These are phyloP conservation scores for Misgurnus mizolepis DNA, from an alignment of 2,113 vertebrate genomes.

Conservation along the genomic window DNA sequence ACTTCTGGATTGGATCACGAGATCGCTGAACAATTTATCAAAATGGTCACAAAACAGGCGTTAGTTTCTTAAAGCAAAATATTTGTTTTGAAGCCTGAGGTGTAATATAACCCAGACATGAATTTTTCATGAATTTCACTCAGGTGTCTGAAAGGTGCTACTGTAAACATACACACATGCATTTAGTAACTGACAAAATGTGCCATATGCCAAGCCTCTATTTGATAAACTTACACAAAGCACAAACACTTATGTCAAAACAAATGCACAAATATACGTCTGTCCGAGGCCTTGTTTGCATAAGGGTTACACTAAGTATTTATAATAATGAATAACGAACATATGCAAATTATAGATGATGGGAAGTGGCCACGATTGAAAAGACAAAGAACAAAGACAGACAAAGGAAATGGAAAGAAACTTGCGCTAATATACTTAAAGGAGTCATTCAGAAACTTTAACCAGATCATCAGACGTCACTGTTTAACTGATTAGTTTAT, in stretches of 20 bases:
- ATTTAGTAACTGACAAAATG: no score
- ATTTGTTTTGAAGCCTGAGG: no score
- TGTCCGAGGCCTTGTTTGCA: slow-evolving; percentile 36
- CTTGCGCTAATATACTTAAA: background rate
- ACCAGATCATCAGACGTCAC: no score
- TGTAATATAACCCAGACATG: no score
- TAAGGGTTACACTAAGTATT: slow-evolving; percentile 10
- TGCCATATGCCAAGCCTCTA: background rate
- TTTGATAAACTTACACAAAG: background rate
- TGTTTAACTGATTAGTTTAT: background rate
- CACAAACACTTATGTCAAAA: background rate
- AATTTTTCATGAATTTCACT: no score
- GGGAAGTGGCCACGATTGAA: background rate
- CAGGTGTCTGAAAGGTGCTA: no score
- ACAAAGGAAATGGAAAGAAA: slow-evolving; percentile 11
- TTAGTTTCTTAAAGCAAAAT: no score
- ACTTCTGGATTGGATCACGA: background rate
- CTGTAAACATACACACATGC: no score
- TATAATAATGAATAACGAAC: slow-evolving; percentile 39
- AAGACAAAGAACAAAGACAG: background rate
- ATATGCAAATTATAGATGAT: slow-evolving; percentile 38
- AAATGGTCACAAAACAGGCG: no score
- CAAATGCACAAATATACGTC: background rate
- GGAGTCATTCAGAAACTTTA: background rate
- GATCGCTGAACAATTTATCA: background rate